These are phyloP conservation scores for Drosophila setifemur DNA, from an alignment of 1,140 invertebrate genomes.

Conservation along the genomic window DNA sequence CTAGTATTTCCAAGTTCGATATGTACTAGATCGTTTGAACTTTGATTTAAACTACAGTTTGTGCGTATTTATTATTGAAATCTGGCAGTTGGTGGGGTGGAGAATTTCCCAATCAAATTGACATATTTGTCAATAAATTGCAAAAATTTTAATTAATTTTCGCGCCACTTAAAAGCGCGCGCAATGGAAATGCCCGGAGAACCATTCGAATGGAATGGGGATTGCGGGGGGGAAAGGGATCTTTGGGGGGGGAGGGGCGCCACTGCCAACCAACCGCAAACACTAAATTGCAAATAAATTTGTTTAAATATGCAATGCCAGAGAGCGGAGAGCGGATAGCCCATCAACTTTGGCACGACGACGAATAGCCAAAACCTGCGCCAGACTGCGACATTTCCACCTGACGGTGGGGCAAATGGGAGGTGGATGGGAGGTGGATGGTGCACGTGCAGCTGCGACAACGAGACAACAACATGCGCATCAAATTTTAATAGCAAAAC, in stretches of 20 bases:
- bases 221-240: neutral
- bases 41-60: no score
- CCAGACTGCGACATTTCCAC: constrained; percentile 37
- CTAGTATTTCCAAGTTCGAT: no score
- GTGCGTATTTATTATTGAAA: no score
- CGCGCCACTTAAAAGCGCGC: constrained; percentile 67
- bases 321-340: constrained; percentile 22
- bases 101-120: constrained; percentile 46
- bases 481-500: constrained; percentile 78
- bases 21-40: no score
- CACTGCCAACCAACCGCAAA: constrained; percentile 66
- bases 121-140: constrained; percentile 70
- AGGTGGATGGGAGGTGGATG: no score
- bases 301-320: constrained; percentile 75
- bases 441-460: constrained; percentile 53
- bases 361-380: constrained; percentile 38
- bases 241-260: neutral
- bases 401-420: neutral
- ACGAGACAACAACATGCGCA: constrained; percentile 68
- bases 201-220: constrained; percentile 1
- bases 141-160: constrained; percentile 77
- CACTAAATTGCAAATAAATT: constrained; percentile 79
- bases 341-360: constrained; percentile 39
- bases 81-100: neutral
- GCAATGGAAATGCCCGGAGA: constrained; percentile 37